phyloP scores from a whole-genome alignment of 2,113 vertebrate species.

The Petrocephalus zakoni region DNA sequence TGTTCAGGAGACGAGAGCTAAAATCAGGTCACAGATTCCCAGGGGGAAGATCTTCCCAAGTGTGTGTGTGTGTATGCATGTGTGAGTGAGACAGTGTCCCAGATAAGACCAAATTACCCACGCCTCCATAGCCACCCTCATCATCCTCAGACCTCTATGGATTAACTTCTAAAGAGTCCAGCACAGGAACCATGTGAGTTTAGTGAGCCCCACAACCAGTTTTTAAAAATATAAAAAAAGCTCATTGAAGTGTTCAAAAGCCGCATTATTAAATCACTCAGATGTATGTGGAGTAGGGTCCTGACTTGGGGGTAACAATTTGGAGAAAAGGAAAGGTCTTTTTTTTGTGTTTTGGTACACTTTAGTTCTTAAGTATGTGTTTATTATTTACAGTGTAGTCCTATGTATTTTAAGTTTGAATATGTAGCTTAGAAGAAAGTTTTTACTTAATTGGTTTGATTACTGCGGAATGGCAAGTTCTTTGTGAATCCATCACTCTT shows the following conservation, averaged over 20 bases:
- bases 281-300: not conserved
- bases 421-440: not conserved
- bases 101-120: conserved; percentile 32
- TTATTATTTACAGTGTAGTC: too few relatives aligned
- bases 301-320: not conserved
- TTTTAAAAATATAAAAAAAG: not conserved
- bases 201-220: not conserved
- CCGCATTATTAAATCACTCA: not conserved
- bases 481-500: not conserved
- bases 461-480: not conserved
- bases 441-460: not conserved
- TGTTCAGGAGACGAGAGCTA: conserved; percentile 23
- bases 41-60: not conserved
- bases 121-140: conserved; percentile 2
- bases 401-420: not conserved
- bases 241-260: not conserved
- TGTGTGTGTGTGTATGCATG: conserved; percentile 5
- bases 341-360: not conserved
- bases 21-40: conserved; percentile 35
- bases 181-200: not conserved
- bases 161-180: conserved; percentile 3
- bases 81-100: conserved; percentile 23
- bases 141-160: conserved; percentile 14
- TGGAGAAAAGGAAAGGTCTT: not conserved
- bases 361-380: not conserved